Percentiles rank a stretch among this genome's conserved stretches.
Conservation (phyloP, 2,888 invertebrate genomes). For the Nomada fucata region DNA sequence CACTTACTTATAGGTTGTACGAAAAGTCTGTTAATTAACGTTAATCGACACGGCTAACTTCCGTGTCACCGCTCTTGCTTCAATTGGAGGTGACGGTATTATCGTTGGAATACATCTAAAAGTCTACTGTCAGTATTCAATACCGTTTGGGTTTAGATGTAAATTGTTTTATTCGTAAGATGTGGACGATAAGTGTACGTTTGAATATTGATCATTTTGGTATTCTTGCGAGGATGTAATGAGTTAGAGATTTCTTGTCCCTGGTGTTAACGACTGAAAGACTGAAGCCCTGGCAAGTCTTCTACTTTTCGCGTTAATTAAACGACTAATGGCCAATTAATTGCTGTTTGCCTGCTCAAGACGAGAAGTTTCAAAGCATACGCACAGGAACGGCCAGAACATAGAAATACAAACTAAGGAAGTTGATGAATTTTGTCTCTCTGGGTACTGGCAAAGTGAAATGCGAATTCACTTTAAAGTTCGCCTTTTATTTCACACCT, state of each 20-base stretch:
- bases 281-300: constrained; percentile 67
- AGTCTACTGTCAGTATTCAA: too few species aligned
- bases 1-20: constrained; percentile 11
- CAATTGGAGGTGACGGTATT: not conserved
- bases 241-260: constrained; percentile 42
- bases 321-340: constrained; percentile 50
- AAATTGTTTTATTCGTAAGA: constrained; percentile 7
- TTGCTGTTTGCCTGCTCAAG: constrained; percentile 30
- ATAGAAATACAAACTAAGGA: constrained; percentile 8
- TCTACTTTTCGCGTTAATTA: constrained; percentile 58
- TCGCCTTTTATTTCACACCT: not conserved
- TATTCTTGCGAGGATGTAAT: constrained; percentile 10
- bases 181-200: not conserved
- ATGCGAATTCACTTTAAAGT: not conserved
- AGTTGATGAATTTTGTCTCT: constrained; percentile 12
- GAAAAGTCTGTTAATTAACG: not conserved
- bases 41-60: constrained; percentile 2
- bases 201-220: not conserved
- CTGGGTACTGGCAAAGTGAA: constrained; percentile 15
- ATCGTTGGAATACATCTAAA: not conserved
- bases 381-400: constrained; percentile 47
- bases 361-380: constrained; percentile 43
- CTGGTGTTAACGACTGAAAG: constrained; percentile 68
- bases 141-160: not conserved
- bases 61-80: not conserved